These are phyloP conservation scores for Pollicipes pollicipes DNA, from an alignment of 1,140 invertebrate genomes.

Conservation along the genomic window DNA sequence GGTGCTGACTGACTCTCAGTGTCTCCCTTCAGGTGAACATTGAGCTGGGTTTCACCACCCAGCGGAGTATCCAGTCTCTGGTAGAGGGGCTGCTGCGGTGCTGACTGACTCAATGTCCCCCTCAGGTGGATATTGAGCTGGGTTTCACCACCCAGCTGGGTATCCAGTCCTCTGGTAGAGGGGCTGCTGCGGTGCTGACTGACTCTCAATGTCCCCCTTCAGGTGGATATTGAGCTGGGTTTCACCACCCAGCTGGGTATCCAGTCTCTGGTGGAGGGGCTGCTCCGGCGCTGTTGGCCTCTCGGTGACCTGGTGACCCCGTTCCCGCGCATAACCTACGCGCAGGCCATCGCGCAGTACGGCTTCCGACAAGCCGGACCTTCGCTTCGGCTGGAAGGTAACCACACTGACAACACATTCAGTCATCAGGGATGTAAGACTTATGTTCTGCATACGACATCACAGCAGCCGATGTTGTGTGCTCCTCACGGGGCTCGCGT, in stretches of 20 bases:
- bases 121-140: too few relatives aligned
- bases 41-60: slow-evolving; percentile 18
- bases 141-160: too few relatives aligned
- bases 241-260: slow-evolving; percentile 50
- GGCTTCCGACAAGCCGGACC: slow-evolving; percentile 87
- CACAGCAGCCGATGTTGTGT: too few relatives aligned
- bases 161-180: too few relatives aligned
- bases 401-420: slow-evolving; percentile 7
- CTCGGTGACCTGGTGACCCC: slow-evolving; percentile 28
- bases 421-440: neutral
- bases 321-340: slow-evolving; percentile 60
- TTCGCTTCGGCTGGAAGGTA: slow-evolving; percentile 56
- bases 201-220: slow-evolving; percentile 16
- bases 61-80: slow-evolving; percentile 12
- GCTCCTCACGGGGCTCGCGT: too few relatives aligned
- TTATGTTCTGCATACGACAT: neutral
- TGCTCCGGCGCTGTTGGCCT: slow-evolving; percentile 14
- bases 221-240: slow-evolving; percentile 90
- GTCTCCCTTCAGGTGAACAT: slow-evolving; percentile 19
- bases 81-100: slow-evolving; percentile 13
- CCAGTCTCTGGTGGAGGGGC: slow-evolving; percentile 13
- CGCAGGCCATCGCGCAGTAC: slow-evolving; percentile 63
- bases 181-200: too few relatives aligned
- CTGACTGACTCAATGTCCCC: slow-evolving; percentile 12
- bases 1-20: neutral